Conservation (phyloP, 2,797 vertebrate genomes). For the Taeniopygia guttata region DNA sequence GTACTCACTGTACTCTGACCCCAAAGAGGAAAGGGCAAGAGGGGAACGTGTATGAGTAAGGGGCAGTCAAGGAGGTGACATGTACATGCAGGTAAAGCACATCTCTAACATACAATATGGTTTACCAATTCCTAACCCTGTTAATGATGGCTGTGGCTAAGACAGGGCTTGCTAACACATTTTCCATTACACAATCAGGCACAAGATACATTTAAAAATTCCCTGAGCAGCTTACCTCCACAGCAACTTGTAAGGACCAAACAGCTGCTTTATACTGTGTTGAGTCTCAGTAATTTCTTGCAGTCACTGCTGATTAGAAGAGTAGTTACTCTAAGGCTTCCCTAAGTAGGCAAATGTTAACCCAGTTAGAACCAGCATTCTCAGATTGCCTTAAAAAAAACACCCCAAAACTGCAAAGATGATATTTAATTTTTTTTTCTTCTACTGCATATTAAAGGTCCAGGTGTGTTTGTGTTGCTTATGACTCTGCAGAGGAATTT, state of each 20-base stretch:
- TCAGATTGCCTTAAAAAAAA: not conserved
- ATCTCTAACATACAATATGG: accelerated
- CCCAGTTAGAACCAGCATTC: not conserved
- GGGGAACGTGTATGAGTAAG: not conserved
- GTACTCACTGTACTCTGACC: not conserved
- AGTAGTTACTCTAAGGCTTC: not conserved
- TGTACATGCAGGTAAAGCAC: not conserved
- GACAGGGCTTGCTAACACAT: not conserved
- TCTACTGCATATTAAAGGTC: not conserved
- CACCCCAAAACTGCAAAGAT: not conserved
- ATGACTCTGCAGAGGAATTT: not conserved
- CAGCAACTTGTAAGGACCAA: not conserved
- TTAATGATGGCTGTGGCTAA: not conserved
- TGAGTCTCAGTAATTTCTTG: not conserved
- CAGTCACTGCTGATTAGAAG: not conserved
- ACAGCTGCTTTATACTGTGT: not conserved
- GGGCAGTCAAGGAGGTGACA: not conserved
- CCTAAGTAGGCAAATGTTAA: not conserved
- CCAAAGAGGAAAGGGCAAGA: not conserved
- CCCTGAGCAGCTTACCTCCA: not conserved
- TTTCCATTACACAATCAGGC: not conserved
- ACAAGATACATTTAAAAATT: not conserved
- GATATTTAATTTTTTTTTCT: not conserved
- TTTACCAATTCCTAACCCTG: not conserved
- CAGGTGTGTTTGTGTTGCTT: not conserved